Percentiles rank a stretch among this genome's conserved stretches.
These are phyloP conservation scores for Halcyon leucocephala DNA, from an alignment of 2,797 vertebrate species.

Conservation along the genomic window DNA sequence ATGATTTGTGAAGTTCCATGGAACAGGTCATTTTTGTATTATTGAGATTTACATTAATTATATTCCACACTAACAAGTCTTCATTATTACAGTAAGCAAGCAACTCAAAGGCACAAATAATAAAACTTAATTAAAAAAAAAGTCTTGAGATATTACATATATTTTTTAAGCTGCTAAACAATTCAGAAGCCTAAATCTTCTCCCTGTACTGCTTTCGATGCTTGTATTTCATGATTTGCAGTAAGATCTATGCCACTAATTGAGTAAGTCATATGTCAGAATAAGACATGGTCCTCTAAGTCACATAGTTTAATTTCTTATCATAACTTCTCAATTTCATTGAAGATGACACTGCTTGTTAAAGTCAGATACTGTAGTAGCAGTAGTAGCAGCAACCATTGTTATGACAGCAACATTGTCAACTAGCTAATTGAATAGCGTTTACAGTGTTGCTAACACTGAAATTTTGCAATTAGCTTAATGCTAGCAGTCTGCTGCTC, in stretches of 20 bases:
- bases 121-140: not conserved
- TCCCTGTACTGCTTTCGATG: not conserved
- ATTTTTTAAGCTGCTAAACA: not conserved
- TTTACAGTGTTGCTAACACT: not conserved
- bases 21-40: not conserved
- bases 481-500: not conserved
- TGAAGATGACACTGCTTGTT: not conserved
- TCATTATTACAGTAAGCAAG: not conserved
- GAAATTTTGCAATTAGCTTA: not conserved
- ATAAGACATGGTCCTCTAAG: not conserved
- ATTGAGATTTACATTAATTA: not conserved
- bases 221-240: not conserved
- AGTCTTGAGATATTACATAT: not conserved
- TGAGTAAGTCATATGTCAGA: constrained; percentile 11
- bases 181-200: not conserved
- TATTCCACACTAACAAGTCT: not conserved
- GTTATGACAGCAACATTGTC: not conserved
- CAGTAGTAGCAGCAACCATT: not conserved
- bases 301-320: not conserved
- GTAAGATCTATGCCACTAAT: not conserved
- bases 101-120: not conserved
- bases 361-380: not conserved
- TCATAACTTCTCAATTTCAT: not conserved
- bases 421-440: not conserved
- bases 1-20: not conserved